These are phyloP conservation scores for Patella ulyssiponensis DNA, from an alignment of 2,888 invertebrate genomes.

Conservation along the genomic window DNA sequence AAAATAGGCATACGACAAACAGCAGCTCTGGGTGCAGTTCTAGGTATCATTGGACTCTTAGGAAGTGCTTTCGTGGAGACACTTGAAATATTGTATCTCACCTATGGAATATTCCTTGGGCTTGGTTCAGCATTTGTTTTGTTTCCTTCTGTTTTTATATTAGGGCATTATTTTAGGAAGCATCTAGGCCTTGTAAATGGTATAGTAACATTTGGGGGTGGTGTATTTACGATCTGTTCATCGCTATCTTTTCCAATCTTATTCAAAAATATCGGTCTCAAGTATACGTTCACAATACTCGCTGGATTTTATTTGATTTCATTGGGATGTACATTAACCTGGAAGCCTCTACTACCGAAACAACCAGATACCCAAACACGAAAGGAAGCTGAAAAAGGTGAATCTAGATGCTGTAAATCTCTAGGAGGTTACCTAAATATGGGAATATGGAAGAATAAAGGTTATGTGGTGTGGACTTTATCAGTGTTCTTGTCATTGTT, in stretches of 20 bases:
- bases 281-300: conserved; percentile 72
- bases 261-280: conserved; percentile 51
- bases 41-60: conserved; percentile 84
- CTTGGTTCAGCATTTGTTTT: conserved; percentile 90
- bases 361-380: neutral
- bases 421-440: conserved; percentile 73
- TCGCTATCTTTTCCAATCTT: conserved; percentile 54
- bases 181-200: conserved; percentile 90
- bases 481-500: conserved; percentile 88
- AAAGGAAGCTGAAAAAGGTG: conserved; percentile 43
- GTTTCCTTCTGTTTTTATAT: conserved; percentile 90
- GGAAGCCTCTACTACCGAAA: conserved; percentile 38
- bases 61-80: conserved; percentile 83
- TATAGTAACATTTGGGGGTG: conserved; percentile 90
- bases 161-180: conserved; percentile 90
- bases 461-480: conserved; percentile 87
- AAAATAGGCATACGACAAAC: conserved; percentile 87
- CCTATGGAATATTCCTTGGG: conserved; percentile 91
- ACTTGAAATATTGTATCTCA: conserved; percentile 84
- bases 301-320: conserved; percentile 81
- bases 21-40: conserved; percentile 85
- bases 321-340: conserved; percentile 74
- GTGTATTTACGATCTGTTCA: conserved; percentile 83
- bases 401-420: conserved; percentile 55
- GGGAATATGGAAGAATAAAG: conserved; percentile 85